Evolutionary conservation across 2,888 invertebrate genomes (phyloP).

Genomic region (Caenorhabditis doughertyi): DNA sequence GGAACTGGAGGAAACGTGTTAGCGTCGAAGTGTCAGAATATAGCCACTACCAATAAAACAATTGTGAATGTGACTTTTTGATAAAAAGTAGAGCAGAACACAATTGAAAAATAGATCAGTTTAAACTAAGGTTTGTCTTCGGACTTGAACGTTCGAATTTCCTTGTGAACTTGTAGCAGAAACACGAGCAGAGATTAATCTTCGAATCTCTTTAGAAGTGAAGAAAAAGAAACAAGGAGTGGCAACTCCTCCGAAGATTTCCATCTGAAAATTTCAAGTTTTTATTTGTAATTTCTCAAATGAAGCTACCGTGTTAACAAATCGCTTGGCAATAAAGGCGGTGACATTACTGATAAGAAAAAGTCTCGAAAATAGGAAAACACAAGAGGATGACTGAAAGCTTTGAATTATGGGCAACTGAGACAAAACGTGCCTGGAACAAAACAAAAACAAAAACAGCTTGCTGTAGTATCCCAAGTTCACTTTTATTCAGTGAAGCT

Average conservation of each 20-base stretch:
- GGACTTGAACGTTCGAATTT: slow-evolving; percentile 7
- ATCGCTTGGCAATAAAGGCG: slow-evolving; percentile 11
- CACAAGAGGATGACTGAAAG: neutral
- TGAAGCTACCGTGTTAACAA: slow-evolving; percentile 9
- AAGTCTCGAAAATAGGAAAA: slow-evolving; percentile 6
- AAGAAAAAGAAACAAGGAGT: slow-evolving; percentile 28
- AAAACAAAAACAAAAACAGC: slow-evolving; percentile 15
- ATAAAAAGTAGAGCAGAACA: too few species aligned
- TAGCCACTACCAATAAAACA: too few species aligned
- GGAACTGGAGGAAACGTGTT: too few species aligned
- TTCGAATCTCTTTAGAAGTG: slow-evolving; percentile 15
- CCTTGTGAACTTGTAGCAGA: slow-evolving; percentile 18
- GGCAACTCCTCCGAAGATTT: slow-evolving; percentile 15
- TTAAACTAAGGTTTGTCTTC: neutral
- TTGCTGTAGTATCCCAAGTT: neutral
- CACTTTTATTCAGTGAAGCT: slow-evolving; percentile 6
- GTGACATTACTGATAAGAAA: slow-evolving; percentile 1
- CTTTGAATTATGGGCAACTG: too few species aligned
- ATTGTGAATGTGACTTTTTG: too few species aligned
- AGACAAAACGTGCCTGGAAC: too few species aligned
- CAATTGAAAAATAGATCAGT: too few species aligned
- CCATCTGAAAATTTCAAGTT: slow-evolving; percentile 24
- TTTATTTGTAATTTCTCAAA: too few species aligned
- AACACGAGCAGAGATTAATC: neutral
- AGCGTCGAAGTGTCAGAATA: too few species aligned